Percentiles rank a stretch among this genome's conserved stretches.
Conservation (phyloP, 37 sponge, comb jelly and placozoan genomes). For the Spongilla lacustris region DNA sequence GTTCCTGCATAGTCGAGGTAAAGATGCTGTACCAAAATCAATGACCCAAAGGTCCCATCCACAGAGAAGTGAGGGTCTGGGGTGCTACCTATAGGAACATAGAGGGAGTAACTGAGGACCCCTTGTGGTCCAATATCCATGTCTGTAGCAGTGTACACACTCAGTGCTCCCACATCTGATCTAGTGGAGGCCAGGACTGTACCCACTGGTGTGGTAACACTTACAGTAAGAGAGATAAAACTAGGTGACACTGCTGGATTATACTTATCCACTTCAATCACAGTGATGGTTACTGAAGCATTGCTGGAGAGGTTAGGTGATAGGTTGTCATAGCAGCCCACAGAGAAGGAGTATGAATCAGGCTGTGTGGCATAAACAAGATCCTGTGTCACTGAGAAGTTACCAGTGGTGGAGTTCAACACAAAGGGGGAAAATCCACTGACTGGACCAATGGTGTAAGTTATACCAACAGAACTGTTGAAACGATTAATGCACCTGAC, state of each 20-base stretch:
- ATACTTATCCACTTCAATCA: constrained; percentile 59
- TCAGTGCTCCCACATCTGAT: background rate
- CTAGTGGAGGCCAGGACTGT: constrained; percentile 14
- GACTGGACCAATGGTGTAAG: background rate
- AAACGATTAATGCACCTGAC: constrained; percentile 56
- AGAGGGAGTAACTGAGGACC: constrained; percentile 37
- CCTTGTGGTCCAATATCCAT: constrained; percentile 65
- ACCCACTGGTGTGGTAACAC: background rate
- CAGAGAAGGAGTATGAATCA: constrained; percentile 34
- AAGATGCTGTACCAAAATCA: background rate
- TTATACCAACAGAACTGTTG: constrained; percentile 2
- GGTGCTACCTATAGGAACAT: too few relatives aligned
- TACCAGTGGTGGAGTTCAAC: constrained; percentile 34
- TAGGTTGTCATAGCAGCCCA: constrained; percentile 43
- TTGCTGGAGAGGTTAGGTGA: background rate
- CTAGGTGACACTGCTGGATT: constrained; percentile 12
- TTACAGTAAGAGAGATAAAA: background rate
- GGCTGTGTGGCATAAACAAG: constrained; percentile 59
- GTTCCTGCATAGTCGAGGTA: background rate
- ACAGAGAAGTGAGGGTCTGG: background rate
- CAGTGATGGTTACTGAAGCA: constrained; percentile 31
- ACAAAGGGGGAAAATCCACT: constrained; percentile 21
- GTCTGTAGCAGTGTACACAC: constrained; percentile 4
- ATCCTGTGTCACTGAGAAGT: constrained; percentile 25
- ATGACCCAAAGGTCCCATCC: background rate